Conservation (phyloP, 2,113 vertebrate species). For the Nothobranchius kuhntae region DNA sequence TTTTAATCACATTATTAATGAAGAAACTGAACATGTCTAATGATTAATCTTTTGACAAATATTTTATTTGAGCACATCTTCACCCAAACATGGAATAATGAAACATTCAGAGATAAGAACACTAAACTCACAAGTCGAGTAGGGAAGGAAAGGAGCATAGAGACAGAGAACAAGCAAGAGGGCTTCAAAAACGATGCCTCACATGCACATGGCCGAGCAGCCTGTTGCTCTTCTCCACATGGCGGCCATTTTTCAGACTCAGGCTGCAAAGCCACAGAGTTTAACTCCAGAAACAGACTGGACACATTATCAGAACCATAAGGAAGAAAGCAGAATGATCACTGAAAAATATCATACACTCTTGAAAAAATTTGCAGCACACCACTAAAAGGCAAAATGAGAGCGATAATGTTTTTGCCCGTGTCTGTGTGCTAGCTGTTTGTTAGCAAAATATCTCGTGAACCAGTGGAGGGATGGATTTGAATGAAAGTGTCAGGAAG, state of each 20-base stretch:
- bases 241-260: conserved; percentile 37
- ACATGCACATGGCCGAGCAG: conserved; percentile 60
- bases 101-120: conserved; percentile 38
- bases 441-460: too few species aligned
- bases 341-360: background rate
- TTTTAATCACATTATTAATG: background rate
- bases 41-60: background rate
- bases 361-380: too few species aligned
- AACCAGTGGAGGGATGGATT: too few species aligned
- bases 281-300: background rate
- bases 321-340: background rate
- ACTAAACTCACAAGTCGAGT: conserved; percentile 16
- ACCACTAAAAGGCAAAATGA: too few species aligned
- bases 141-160: conserved; percentile 16
- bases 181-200: conserved; percentile 56
- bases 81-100: conserved; percentile 19
- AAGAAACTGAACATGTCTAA: background rate
- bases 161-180: conserved; percentile 54
- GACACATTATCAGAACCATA: background rate
- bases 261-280: background rate
- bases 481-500: too few species aligned
- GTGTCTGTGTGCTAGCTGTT: too few species aligned
- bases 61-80: conserved; percentile 41
- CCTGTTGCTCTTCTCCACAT: conserved; percentile 2
- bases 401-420: too few species aligned